These are phyloP conservation scores for Passer montanus DNA, from an alignment of 2,113 vertebrate species.

Conservation along the genomic window DNA sequence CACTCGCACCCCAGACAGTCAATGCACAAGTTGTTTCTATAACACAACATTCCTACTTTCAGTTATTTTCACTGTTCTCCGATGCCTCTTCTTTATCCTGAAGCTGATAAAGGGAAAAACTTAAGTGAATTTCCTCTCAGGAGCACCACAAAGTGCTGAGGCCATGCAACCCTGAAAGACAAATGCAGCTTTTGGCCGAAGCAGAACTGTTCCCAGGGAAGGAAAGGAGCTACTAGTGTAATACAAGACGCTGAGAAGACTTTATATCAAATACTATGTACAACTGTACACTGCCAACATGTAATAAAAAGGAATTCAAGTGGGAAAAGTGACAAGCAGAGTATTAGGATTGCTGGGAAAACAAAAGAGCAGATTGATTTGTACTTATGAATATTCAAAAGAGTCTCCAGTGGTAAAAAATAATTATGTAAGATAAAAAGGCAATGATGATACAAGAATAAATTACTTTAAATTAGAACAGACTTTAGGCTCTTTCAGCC, in stretches of 20 bases:
- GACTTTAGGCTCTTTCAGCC: neutral
- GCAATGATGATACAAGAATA: neutral
- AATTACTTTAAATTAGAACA: neutral
- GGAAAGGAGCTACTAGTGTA: neutral
- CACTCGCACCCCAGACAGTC: accelerated
- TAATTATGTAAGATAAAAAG: neutral
- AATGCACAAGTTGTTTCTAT: neutral
- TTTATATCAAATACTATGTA: neutral
- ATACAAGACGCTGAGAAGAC: neutral
- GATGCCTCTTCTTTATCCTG: neutral
- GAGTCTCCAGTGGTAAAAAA: neutral
- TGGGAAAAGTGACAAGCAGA: neutral
- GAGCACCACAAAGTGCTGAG: neutral
- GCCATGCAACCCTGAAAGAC: neutral
- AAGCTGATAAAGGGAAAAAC: neutral
- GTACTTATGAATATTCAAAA: neutral
- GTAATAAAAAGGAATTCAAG: neutral
- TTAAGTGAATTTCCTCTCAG: neutral
- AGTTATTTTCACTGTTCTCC: neutral
- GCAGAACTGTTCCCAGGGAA: neutral
- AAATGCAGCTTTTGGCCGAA: neutral
- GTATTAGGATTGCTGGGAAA: neutral
- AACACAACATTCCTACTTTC: neutral
- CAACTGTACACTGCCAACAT: neutral
- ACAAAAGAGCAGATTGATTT: neutral